Conservation (phyloP, 2,888 invertebrate species). For the Parnassius apollo region DNA sequence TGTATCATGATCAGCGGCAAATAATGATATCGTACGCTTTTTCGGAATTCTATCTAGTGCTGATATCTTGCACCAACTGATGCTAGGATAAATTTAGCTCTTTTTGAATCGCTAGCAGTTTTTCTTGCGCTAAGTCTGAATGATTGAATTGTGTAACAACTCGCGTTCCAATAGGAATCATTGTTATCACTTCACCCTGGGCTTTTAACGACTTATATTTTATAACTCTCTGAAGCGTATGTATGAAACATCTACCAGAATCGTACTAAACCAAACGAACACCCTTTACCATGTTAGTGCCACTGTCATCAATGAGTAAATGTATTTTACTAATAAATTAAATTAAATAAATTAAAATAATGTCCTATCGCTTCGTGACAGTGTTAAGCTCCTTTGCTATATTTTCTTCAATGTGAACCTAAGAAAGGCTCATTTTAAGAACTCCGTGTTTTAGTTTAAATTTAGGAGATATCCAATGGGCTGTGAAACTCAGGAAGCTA, state of each 20-base stretch:
- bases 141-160: background rate
- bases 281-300: background rate
- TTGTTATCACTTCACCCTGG: background rate
- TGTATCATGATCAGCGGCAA: no score
- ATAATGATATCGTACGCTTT: no score
- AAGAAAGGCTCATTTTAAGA: background rate
- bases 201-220: background rate
- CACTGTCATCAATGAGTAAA: background rate
- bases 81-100: background rate
- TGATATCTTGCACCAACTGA: background rate
- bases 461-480: background rate
- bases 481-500: constrained; percentile 31
- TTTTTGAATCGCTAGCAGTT: background rate
- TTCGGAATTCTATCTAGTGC: no score
- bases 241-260: constrained; percentile 1
- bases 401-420: background rate
- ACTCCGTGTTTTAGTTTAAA: background rate
- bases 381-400: background rate
- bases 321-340: background rate
- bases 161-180: background rate
- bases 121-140: background rate
- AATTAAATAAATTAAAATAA: no score
- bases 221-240: background rate
- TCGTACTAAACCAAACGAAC: background rate
- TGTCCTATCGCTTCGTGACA: background rate